These are phyloP conservation scores for Burhinus bistriatus DNA, from an alignment of 2,113 vertebrate species.

Conservation along the genomic window DNA sequence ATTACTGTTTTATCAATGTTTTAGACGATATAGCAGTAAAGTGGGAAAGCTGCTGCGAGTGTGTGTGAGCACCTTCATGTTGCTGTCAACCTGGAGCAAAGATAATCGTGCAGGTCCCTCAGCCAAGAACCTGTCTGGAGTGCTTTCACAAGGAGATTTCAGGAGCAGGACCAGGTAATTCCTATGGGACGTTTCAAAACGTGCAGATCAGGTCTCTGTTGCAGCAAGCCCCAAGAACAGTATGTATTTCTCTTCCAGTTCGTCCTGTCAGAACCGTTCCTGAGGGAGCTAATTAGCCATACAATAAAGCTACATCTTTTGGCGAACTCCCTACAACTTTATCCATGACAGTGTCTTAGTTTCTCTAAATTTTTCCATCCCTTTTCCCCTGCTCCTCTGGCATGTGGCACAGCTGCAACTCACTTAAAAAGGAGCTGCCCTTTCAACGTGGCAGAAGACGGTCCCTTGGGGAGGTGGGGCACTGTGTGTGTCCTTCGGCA, in stretches of 20 bases:
- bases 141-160: fast-evolving
- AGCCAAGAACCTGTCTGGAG: background rate
- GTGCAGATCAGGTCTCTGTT: background rate
- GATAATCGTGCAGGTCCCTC: fast-evolving
- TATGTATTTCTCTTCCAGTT: background rate
- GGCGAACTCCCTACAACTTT: background rate
- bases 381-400: background rate
- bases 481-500: fast-evolving
- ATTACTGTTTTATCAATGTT: fast-evolving
- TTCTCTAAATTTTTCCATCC: background rate
- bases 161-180: background rate
- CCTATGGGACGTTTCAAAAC: background rate
- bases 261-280: background rate
- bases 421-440: background rate
- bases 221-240: background rate
- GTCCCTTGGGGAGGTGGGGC: background rate
- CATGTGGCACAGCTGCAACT: background rate
- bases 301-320: background rate
- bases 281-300: background rate
- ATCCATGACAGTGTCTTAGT: background rate
- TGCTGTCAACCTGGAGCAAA: background rate
- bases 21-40: fast-evolving
- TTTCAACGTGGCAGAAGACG: fast-evolving
- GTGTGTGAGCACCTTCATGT: fast-evolving
- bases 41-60: fast-evolving